These are phyloP conservation scores for Phalacrocorax pelagicus DNA, from an alignment of 2,113 vertebrate genomes.

Conservation along the genomic window DNA sequence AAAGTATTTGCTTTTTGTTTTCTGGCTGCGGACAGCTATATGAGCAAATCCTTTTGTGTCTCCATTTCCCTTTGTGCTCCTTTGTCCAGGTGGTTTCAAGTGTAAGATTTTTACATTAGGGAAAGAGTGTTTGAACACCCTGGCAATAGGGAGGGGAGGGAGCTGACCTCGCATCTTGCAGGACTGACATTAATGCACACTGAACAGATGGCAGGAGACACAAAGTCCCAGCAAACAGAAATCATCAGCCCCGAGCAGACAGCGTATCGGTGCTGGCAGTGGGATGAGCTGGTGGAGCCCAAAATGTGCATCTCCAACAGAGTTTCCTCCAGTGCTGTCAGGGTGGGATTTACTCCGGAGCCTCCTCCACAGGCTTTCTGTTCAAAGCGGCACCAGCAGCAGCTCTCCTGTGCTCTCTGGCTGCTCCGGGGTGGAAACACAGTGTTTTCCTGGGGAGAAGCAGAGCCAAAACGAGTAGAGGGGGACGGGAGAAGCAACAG, in stretches of 20 bases:
- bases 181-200: not conserved
- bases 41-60: not conserved
- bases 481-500: not conserved
- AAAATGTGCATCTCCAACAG: not conserved
- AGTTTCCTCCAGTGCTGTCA: not conserved
- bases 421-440: not conserved
- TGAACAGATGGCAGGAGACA: not conserved
- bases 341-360: not conserved
- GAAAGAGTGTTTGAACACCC: not conserved
- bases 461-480: not conserved
- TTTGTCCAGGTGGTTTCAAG: not conserved
- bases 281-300: not conserved
- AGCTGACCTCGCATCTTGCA: not conserved
- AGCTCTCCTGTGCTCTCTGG: not conserved
- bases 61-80: fast-evolving
- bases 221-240: not conserved
- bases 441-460: not conserved
- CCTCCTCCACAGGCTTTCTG: not conserved
- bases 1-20: not conserved
- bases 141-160: not conserved
- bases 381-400: not conserved
- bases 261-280: no score
- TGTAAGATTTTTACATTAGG: not conserved
- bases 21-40: not conserved
- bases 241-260: not conserved